phyloP scores from a whole-genome alignment of 2,888 invertebrate species.

The Apodemia duryi region DNA sequence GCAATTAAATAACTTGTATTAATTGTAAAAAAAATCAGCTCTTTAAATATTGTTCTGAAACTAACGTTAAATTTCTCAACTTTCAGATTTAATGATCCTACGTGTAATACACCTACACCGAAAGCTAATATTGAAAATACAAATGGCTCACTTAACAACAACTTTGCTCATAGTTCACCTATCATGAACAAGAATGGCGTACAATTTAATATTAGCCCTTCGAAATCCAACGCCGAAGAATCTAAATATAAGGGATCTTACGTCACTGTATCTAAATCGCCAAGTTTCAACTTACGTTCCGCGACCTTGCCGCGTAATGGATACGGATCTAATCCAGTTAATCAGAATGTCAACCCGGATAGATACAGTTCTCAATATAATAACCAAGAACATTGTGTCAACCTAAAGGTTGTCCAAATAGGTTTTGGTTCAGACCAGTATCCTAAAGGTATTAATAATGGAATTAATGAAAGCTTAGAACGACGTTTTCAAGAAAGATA shows the following conservation, averaged over 20 bases:
- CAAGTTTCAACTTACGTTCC: conserved; percentile 77
- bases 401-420: conserved; percentile 81
- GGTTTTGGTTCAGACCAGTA: conserved; percentile 80
- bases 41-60: too few species aligned
- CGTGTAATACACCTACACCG: conserved; percentile 60
- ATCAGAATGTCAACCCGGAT: conserved; percentile 67
- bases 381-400: conserved; percentile 74
- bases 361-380: conserved; percentile 76
- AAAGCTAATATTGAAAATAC: conserved; percentile 47
- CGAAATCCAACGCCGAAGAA: conserved; percentile 67
- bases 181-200: conserved; percentile 78
- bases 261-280: conserved; percentile 63
- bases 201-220: conserved; percentile 74
- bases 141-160: conserved; percentile 53
- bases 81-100: conserved; percentile 82
- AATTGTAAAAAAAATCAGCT: too few species aligned
- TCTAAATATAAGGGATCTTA: conserved; percentile 64
- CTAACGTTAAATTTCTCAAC: conserved; percentile 22
- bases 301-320: conserved; percentile 87
- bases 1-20: too few species aligned
- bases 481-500: conserved; percentile 74
- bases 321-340: conserved; percentile 63
- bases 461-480: conserved; percentile 65
- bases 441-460: conserved; percentile 76
- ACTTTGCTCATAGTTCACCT: conserved; percentile 71